Base-by-base conservation (phyloP, 30 jellyfish, hydroid and myxozoan genomes). In the Sanderia malayensis region DNA sequence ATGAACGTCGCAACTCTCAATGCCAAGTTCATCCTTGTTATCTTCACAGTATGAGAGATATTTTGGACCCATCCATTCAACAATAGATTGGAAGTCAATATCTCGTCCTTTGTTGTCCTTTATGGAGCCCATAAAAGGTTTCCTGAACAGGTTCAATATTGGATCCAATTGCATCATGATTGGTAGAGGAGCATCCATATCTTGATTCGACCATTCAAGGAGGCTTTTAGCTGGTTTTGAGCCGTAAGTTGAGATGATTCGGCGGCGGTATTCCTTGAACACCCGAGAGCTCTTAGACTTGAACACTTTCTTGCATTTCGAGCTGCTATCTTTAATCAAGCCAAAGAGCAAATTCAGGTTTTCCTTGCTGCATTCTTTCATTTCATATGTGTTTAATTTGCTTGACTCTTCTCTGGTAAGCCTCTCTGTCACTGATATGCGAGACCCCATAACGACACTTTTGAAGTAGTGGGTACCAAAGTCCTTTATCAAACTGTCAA, bases 391-490 rank as follows among this genome's bases (percentile, higher is more conserved):
- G 2, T 23, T 66, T 30, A 67, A 13, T 22, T 52, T 64, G 29
- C 21, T 9, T 25, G 26, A 46, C 13, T 68, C 82, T 13, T 52
- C 78, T 13, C 76, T 30, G 30, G 80, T 30, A 46, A 46, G 41
- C 21, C 84, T 66, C 57, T 83, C 29, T 8, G 63, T 18, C 0
- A 80, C 60, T 11, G 92, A 71, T 7, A 70, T 53, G 4, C 92
- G 84, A 13, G 92, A 76, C 31, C 92, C 92, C 63, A 80, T 67
- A 3, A 71, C 70, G 7, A 85, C 67, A 25, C 49, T 45, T 49
- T 33, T 57, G 67, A 80, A 58, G 45, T 18, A 80, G 64, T 80
- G 92, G 28, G 92, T 80, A 4, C 92, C 92, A 37, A 80, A 80
- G 11, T 80, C 69, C 26, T 70, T 29, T 7, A 80, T 67, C 29